Conservation (phyloP, 1,140 invertebrate genomes). For the Lordiphosa stackelbergi region DNA sequence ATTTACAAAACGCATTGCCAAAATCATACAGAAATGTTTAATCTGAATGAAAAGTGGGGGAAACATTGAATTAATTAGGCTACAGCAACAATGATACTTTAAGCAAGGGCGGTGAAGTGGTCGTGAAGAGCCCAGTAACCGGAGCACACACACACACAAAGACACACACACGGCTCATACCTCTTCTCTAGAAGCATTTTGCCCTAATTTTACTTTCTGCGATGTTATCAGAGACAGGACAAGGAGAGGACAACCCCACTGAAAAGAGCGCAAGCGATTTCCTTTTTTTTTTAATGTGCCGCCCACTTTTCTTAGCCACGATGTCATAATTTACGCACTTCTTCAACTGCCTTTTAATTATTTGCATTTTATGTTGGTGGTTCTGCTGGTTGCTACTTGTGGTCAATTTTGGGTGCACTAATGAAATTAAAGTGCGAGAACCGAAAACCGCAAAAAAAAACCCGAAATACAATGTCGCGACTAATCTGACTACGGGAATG, state of each 20-base stretch:
- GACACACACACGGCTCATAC: conserved; percentile 15
- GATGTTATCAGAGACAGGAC: conserved; percentile 59
- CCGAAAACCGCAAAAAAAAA: conserved; percentile 23
- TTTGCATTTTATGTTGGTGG: conserved; percentile 36
- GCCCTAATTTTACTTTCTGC: conserved; percentile 74
- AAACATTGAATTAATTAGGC: conserved; percentile 73
- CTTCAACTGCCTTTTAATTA: conserved; percentile 45
- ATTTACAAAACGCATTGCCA: conserved; percentile 31
- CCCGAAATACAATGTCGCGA: conserved; percentile 14
- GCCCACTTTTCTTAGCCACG: conserved; percentile 21
- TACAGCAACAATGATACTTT: conserved; percentile 56
- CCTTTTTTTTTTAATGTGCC: conserved; percentile 23
- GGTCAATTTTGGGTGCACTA: conserved; percentile 29
- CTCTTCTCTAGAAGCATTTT: conserved; percentile 47
- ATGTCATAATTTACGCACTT: conserved; percentile 75
- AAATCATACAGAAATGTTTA: conserved; percentile 17
- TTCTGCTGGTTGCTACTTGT: conserved; percentile 13
- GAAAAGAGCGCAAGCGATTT: conserved; percentile 31
- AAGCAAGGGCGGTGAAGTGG: conserved; percentile 43
- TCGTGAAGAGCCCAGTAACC: conserved; percentile 39
- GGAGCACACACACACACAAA: conserved; percentile 13
- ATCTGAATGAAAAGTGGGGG: conserved; percentile 1
- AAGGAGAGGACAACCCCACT: conserved; percentile 28
- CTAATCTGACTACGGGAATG: conserved; percentile 7
- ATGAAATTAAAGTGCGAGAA: conserved; percentile 53